A percentile compares a stretch with the other conserved stretches of the same genome.
Conservation (phyloP, 2,888 invertebrate genomes). For the Caenorhabditis imperialis region DNA sequence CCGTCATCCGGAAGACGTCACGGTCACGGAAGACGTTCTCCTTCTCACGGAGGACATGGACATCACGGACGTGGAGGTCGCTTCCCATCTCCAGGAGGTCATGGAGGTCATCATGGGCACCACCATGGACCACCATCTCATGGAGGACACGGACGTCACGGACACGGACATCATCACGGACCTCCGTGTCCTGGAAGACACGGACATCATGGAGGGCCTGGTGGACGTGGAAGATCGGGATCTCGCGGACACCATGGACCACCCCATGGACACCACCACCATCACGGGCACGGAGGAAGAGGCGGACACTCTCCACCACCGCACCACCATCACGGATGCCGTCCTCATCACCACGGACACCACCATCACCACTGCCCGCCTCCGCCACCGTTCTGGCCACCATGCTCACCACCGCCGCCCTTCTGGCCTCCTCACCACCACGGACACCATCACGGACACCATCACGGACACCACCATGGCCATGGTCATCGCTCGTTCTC, state of each 20-base stretch:
- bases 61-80: neutral
- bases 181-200: conserved; percentile 11
- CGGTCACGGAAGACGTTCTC: conserved; percentile 9
- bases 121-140: conserved; percentile 5
- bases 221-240: conserved; percentile 12
- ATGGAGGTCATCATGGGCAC: neutral
- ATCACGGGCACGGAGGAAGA: too few relatives aligned
- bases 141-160: conserved; percentile 2
- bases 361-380: conserved; percentile 36
- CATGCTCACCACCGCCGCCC: conserved; percentile 31
- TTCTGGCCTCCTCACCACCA: conserved; percentile 46
- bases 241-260: conserved; percentile 19
- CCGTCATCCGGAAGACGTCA: conserved; percentile 1
- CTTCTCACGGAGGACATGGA: conserved; percentile 12
- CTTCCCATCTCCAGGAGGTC: neutral
- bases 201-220: conserved; percentile 7
- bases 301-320: conserved; percentile 16
- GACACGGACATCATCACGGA: conserved; percentile 14
- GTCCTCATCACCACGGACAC: conserved; percentile 28
- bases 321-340: neutral
- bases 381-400: conserved; percentile 45
- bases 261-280: conserved; percentile 17
- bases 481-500: conserved; percentile 16
- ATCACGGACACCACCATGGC: conserved; percentile 24
- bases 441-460: conserved; percentile 28